These are phyloP conservation scores for Saccopteryx leptura DNA, from an alignment of 2,113 vertebrate genomes.

Conservation along the genomic window DNA sequence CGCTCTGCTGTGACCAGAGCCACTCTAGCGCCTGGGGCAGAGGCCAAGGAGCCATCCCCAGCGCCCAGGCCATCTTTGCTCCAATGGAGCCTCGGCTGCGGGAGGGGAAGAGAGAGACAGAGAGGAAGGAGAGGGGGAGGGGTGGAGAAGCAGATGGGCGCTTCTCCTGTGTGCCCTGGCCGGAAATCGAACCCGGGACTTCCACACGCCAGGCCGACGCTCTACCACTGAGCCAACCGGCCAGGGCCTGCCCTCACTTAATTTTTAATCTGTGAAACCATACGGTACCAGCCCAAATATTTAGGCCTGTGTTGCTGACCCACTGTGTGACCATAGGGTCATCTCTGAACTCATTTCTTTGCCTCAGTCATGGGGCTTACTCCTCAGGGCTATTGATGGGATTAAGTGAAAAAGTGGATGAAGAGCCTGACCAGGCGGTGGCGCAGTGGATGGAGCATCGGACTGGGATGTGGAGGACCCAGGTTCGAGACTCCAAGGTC, in stretches of 20 bases:
- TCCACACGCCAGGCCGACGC: no score
- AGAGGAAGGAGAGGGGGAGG: background rate
- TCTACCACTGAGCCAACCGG: background rate
- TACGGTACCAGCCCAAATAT: background rate
- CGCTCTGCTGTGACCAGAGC: no score
- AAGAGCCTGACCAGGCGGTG: background rate
- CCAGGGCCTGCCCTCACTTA: background rate
- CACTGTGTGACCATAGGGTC: background rate
- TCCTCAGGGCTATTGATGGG: background rate
- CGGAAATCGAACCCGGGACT: background rate
- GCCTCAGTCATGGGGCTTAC: background rate
- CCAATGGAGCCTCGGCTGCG: background rate
- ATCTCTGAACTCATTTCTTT: slow-evolving; percentile 27
- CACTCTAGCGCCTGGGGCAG: no score
- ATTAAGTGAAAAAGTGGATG: background rate
- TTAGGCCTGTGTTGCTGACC: background rate
- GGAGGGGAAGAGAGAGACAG: background rate
- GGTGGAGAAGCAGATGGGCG: no score
- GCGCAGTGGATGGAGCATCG: no score
- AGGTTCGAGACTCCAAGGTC: no score
- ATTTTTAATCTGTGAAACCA: slow-evolving; percentile 34
- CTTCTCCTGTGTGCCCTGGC: no score
- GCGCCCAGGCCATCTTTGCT: no score
- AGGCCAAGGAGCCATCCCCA: no score
- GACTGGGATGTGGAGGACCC: no score